Conservation (phyloP, 2,797 vertebrate genomes). For the Sebastes flavidus region DNA sequence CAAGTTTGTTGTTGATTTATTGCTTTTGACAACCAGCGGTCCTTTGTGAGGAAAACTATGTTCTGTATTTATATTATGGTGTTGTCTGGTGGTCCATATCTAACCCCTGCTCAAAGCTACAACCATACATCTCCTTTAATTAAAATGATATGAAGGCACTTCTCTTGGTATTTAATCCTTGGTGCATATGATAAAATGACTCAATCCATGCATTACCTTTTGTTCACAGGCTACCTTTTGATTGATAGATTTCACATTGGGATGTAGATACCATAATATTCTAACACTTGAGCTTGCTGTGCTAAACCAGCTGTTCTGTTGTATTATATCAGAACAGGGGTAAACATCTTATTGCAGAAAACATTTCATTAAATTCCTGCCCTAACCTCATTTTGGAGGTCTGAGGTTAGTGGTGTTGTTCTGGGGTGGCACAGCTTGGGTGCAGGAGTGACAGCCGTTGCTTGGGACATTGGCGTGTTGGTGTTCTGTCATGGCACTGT, state of each 20-base stretch:
- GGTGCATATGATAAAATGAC: neutral
- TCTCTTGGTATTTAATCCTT: constrained; percentile 17
- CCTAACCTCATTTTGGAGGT: constrained; percentile 4
- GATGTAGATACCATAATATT: neutral
- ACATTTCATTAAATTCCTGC: constrained; percentile 2
- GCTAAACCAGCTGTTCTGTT: constrained; percentile 13
- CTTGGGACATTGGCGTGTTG: constrained; percentile 23
- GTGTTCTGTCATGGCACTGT: constrained; percentile 26
- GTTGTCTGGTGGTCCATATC: constrained; percentile 29
- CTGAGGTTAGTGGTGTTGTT: constrained; percentile 34
- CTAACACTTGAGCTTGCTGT: neutral
- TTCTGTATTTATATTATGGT: constrained; percentile 44
- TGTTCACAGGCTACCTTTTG: constrained; percentile 3
- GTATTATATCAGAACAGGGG: constrained; percentile 12
- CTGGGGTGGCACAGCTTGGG: constrained; percentile 18
- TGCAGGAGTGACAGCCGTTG: constrained; percentile 26
- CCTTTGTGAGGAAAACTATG: constrained; percentile 39
- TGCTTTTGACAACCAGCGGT: constrained; percentile 34
- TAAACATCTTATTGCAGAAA: constrained; percentile 18
- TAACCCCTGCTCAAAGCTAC: neutral
- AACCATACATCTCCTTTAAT: constrained; percentile 28
- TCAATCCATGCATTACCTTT: neutral
- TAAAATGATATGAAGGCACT: constrained; percentile 38
- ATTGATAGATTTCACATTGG: neutral
- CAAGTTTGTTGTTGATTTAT: constrained; percentile 45